Base-by-base conservation (phyloP, 2,888 invertebrate genomes). In the Aricia artaxerxes region DNA sequence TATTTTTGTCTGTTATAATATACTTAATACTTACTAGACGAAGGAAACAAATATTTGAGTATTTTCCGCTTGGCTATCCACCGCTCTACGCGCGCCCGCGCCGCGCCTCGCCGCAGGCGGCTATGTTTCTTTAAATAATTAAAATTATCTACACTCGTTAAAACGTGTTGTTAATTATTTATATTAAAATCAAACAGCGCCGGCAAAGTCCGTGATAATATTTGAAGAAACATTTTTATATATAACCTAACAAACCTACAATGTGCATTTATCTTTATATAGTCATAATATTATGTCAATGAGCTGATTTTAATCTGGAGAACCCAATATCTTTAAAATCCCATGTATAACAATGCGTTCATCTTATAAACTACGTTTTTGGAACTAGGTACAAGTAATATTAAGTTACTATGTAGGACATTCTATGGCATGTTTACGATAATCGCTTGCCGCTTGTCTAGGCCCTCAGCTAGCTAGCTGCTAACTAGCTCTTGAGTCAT, bases 61-160 rank as follows among this genome's bases (percentile, higher is more conserved):
- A 69, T 35, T 69, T 69, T 69, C 35, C 69, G 69, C 69, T 35
- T 35, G 11, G 35, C 13, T 69, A 16, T 69, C 69, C 5, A 13
- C 69, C 69, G 6, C 69, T 35, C 35, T 24, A 69, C 35, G 2
- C 16, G 38, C 38, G 64, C 64, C 49, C 49, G 24, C 57, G 57
- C 64, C 7, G 61, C 61, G 24, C 64, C 7, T 24, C 61, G 24
- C 61, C n/a, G 84, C 82, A 83, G 82, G 82, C 73, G 73, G 73
- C 40, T 24, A 40, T n/a, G 35, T 31, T 76, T 83, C 82, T 80
- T 64, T 72, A 78, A 49, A 44, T 35, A 73, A 60, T 75, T 75
- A 75, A 38, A 24, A 61, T 38, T 64, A 73, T 76, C n/a, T 49
- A 44, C 16, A 49, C 44, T 40, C 49, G n/a, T 64, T 49, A 61